Evolutionary conservation across 1,140 invertebrate genomes (phyloP).

Genomic region (Bathynomus jamesi): DNA sequence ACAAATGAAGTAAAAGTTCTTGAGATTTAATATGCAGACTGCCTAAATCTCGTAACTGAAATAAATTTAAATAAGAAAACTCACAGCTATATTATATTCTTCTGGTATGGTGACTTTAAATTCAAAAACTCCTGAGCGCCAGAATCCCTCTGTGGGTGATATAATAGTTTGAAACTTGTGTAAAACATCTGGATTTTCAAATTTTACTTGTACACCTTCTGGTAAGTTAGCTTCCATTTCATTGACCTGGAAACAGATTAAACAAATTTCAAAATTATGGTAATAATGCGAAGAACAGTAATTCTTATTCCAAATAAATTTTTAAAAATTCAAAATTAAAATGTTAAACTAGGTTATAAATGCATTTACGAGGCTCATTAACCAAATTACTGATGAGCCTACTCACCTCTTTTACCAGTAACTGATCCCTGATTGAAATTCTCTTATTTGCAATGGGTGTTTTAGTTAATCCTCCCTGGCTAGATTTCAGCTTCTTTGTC

Average conservation of each 20-base stretch:
- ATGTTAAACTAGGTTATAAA: background rate
- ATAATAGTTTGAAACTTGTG: constrained; percentile 72
- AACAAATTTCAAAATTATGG: too few relatives aligned
- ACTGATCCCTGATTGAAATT: constrained; percentile 11
- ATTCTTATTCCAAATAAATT: too few relatives aligned
- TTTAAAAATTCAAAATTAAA: background rate
- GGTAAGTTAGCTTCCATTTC: constrained; percentile 83
- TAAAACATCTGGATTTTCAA: constrained; percentile 71
- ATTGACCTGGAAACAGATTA: constrained; percentile 41
- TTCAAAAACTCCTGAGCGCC: constrained; percentile 73
- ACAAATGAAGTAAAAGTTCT: too few relatives aligned
- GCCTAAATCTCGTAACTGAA: too few relatives aligned
- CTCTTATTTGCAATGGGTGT: background rate
- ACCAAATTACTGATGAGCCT: background rate
- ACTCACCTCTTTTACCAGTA: constrained; percentile 12
- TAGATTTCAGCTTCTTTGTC: constrained; percentile 8
- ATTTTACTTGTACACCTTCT: constrained; percentile 64
- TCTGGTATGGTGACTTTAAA: constrained; percentile 81
- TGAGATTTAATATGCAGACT: too few relatives aligned
- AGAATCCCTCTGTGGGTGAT: constrained; percentile 79
- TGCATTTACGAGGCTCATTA: background rate
- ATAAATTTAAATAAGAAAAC: constrained; percentile 50
- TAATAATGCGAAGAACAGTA: too few relatives aligned
- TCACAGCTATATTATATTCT: constrained; percentile 82
- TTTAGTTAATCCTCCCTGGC: background rate